Conservation (phyloP, 2,797 vertebrate genomes). For the Tadarida brasiliensis region DNA sequence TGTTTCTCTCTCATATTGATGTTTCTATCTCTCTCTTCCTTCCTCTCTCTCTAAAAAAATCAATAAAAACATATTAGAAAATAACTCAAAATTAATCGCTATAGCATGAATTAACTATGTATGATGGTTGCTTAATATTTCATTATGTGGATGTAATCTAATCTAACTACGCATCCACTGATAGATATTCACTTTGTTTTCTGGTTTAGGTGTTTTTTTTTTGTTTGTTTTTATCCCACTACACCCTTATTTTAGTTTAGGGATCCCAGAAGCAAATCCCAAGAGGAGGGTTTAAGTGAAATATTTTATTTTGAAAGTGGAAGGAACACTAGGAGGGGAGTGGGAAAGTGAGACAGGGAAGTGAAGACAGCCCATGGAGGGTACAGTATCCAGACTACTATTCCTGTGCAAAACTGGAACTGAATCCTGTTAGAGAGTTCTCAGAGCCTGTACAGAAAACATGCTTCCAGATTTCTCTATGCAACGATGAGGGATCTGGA, state of each 20-base stretch:
- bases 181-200: background rate
- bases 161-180: background rate
- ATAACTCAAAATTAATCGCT: background rate
- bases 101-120: background rate
- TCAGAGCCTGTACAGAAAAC: background rate
- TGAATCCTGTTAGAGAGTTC: background rate
- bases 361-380: background rate
- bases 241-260: background rate
- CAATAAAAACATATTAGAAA: background rate
- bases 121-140: background rate
- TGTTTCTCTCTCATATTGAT: too few species aligned
- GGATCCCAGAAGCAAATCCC: background rate
- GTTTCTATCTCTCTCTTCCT: too few species aligned
- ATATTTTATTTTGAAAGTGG: constrained; percentile 22
- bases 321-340: background rate
- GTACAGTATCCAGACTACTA: background rate
- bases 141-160: background rate
- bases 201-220: background rate
- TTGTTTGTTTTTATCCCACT: background rate
- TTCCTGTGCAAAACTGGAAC: background rate
- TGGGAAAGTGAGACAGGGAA: background rate
- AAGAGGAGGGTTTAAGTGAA: background rate
- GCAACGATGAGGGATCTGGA: background rate
- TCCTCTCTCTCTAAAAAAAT: too few species aligned
- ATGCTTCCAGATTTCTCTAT: background rate